These are phyloP conservation scores for Mirounga angustirostris DNA, from an alignment of 2,113 vertebrate species.

Conservation along the genomic window DNA sequence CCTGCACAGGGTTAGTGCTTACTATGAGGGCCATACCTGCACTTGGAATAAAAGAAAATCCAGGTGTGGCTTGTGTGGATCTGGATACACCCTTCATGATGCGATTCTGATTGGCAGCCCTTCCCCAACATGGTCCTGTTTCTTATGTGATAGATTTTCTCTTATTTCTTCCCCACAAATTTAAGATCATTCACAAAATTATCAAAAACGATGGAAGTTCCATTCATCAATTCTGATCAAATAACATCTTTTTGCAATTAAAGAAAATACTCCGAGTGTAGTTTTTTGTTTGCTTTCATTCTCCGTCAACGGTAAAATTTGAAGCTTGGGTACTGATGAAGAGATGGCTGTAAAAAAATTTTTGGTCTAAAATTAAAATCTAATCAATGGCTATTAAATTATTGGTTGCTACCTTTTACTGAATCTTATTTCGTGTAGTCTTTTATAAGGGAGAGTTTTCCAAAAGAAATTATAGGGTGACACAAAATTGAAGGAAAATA, in stretches of 20 bases:
- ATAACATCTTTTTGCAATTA: not conserved
- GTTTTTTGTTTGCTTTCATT: not conserved
- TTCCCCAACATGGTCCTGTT: not conserved
- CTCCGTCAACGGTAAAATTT: not conserved
- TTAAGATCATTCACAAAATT: not conserved
- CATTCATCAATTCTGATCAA: not conserved
- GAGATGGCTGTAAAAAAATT: not conserved
- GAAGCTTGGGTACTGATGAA: not conserved
- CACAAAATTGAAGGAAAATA: constrained; percentile 12
- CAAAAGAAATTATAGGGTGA: not conserved
- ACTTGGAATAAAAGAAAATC: not conserved
- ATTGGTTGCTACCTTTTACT: not conserved
- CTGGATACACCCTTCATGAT: not conserved
- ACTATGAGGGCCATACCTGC: not conserved
- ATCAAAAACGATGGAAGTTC: not conserved
- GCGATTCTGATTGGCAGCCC: not conserved
- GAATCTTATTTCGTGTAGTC: not conserved
- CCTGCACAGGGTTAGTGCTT: accelerated
- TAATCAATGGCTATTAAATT: not conserved
- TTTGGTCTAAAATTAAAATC: constrained; percentile 18
- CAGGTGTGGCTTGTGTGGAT: not conserved
- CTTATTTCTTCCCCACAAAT: not conserved
- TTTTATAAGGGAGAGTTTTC: not conserved
- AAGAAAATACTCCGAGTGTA: not conserved
- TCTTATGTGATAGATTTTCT: not conserved